phyloP scores from a whole-genome alignment of 2,888 invertebrate genomes.

The Andrena camellia region DNA sequence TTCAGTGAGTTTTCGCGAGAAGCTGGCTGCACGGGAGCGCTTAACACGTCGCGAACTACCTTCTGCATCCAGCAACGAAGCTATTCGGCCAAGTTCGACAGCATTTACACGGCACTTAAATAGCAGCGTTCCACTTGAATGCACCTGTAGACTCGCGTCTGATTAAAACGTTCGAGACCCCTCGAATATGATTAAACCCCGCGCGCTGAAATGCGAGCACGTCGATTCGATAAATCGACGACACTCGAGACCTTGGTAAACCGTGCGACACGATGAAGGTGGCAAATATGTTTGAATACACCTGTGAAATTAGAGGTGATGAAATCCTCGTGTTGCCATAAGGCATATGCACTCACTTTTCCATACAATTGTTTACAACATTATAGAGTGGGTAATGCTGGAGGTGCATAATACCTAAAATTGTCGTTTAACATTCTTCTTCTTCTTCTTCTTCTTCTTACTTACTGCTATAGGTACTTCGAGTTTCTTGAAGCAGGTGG shows the following conservation, averaged over 20 bases:
- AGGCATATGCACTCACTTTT: too few relatives aligned
- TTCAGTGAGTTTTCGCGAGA: background rate
- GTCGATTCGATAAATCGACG: background rate
- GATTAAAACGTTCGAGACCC: slow-evolving; percentile 20
- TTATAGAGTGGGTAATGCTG: too few relatives aligned
- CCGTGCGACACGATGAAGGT: too few relatives aligned
- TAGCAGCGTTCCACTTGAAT: background rate
- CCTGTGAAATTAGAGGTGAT: too few relatives aligned
- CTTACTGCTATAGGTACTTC: background rate
- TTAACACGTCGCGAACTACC: background rate
- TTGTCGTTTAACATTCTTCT: too few relatives aligned
- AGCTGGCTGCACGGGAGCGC: background rate
- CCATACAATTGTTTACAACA: too few relatives aligned
- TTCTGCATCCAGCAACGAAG: slow-evolving; percentile 17
- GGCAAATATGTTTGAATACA: too few relatives aligned
- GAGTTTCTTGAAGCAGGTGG: background rate
- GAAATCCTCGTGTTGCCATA: too few relatives aligned
- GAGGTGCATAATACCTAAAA: too few relatives aligned
- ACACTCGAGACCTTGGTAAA: background rate
- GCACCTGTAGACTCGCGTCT: background rate
- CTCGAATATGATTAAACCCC: background rate
- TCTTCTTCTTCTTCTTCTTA: too few relatives aligned
- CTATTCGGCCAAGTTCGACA: slow-evolving; percentile 7
- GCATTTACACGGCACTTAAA: background rate
- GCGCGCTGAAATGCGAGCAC: background rate